These are phyloP conservation scores for Melieria crassipennis DNA, from an alignment of 2,888 invertebrate genomes.

Conservation along the genomic window DNA sequence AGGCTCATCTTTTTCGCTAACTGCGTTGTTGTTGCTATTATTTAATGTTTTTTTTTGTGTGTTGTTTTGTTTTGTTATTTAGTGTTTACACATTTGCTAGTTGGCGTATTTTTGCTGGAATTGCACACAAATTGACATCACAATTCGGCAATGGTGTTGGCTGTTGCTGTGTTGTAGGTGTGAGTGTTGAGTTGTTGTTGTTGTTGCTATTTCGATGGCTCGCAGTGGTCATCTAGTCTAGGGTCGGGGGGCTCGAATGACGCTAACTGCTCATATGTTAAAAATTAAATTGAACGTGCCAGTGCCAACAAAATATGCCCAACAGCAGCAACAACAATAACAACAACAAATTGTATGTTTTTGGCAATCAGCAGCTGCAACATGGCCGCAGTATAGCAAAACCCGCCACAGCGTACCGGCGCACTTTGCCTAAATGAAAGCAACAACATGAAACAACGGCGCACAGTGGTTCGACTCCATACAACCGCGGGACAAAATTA, in stretches of 20 bases:
- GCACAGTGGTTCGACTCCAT: no score
- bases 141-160: neutral
- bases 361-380: conserved; percentile 4
- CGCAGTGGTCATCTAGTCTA: neutral
- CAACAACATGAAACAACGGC: no score
- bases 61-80: conserved; percentile 3
- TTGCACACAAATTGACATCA: conserved; percentile 12
- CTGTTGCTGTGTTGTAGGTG: no score
- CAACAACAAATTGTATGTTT: neutral
- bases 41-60: conserved; percentile 23
- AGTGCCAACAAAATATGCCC: conserved; percentile 4
- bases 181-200: no score
- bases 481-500: no score
- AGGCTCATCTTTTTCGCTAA: no score
- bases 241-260: neutral
- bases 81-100: neutral
- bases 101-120: conserved; percentile 9
- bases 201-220: neutral
- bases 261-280: conserved; percentile 17
- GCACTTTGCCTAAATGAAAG: no score
- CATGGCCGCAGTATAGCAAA: neutral
- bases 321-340: conserved; percentile 7
- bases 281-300: conserved; percentile 9
- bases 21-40: neutral
- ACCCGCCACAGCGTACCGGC: no score